Base-by-base conservation (phyloP, 2,113 vertebrate genomes). In the Python bivittatus region DNA sequence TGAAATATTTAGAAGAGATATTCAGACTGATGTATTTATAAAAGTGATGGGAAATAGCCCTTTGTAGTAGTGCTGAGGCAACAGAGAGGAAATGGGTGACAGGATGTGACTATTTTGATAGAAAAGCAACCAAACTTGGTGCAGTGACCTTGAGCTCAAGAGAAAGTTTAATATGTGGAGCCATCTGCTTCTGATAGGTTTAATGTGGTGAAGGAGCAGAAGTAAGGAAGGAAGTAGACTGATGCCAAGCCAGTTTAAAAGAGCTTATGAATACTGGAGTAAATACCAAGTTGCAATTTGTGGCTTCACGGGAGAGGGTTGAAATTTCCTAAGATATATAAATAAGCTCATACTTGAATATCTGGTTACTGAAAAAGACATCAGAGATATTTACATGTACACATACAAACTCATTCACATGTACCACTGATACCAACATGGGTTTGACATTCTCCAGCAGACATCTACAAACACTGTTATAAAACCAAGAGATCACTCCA, bases 371-470 rank as follows among this genome's bases (percentile, higher is more conserved):
- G 94, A 95, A 92, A 92, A 33, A 96, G 93, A 33, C 29, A 60
- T 95, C 91, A 94, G 93, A 93, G 93, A 95, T 96, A 94, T 96
- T 38, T 89, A 27, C 38, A 85, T 44, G 6, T 27, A 64, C 1
- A 57, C 25, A 84, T 33, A 44, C 42, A 48, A 42, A 79, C 7
- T n/a, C 56, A 22, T 33, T 8, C 79, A 13, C 44, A 86, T 13
- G 2, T 15, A 57, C 72, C 56, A 53, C 1, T 61, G 4, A 72
- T 22, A 48, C n/a, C 68, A 84, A 48, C 48, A 79, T 44, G 44
- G 12, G 15, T 3, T 86, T 93, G 20, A 23, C 3, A 91, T 22
- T 91, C 61, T 22, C 13, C 27, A 25, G 6, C 15, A 64, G 0
- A 64, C 10, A 27, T 90, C 42, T 22, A 61, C 52, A 83, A 79